Percentiles rank a stretch among this genome's conserved stretches.
Conservation (phyloP, 2,113 vertebrate genomes). For the Cyanistes caeruleus region DNA sequence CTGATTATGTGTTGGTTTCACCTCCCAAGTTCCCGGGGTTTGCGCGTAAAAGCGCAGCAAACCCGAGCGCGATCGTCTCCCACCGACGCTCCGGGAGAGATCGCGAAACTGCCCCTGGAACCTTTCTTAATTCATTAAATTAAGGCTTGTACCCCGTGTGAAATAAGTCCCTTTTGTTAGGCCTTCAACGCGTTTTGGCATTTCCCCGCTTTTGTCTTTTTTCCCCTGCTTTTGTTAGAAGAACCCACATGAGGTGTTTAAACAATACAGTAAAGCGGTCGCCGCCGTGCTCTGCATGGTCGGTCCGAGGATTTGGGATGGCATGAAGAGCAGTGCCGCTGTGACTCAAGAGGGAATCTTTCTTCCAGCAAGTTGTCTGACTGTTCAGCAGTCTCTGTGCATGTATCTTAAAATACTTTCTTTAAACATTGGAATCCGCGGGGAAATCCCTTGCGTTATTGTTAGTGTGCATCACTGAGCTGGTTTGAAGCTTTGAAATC, state of each 20-base stretch:
- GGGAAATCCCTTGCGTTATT: background rate
- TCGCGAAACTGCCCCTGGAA: background rate
- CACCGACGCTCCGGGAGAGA: background rate
- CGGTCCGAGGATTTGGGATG: background rate
- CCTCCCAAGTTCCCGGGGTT: background rate
- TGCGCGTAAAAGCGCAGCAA: background rate
- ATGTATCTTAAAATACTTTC: background rate
- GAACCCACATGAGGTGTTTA: background rate
- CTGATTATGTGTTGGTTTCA: background rate
- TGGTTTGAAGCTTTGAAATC: background rate
- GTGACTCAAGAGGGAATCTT: background rate
- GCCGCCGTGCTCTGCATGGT: background rate
- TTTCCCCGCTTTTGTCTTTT: slow-evolving; percentile 20
- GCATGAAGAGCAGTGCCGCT: background rate
- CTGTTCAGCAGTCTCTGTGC: background rate
- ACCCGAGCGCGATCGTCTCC: background rate
- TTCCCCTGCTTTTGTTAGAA: background rate
- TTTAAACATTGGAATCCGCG: background rate
- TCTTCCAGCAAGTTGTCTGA: background rate
- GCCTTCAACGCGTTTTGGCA: background rate
- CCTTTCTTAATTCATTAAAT: background rate
- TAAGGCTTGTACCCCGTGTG: background rate
- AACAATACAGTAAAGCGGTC: background rate
- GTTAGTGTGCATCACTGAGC: background rate
- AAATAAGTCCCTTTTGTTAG: background rate